These are phyloP conservation scores for Andrena hattorfiana DNA, from an alignment of 2,888 invertebrate genomes.

Conservation along the genomic window DNA sequence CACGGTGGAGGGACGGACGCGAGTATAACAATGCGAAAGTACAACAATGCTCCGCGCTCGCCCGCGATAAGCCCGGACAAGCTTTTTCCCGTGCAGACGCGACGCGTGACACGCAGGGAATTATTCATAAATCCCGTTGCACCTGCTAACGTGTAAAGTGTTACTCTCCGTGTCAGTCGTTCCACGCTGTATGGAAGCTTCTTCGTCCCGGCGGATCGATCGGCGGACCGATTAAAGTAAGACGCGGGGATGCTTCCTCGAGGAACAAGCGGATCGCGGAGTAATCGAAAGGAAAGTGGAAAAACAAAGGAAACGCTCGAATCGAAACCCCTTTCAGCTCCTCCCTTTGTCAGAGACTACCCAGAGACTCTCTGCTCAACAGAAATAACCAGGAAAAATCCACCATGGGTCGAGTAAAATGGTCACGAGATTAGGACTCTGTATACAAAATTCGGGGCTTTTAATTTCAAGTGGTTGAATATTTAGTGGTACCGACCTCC, in stretches of 20 bases:
- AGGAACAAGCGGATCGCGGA: not conserved
- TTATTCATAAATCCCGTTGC: constrained; percentile 10
- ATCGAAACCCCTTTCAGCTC: not conserved
- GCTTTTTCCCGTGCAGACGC: not conserved
- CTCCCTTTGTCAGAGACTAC: not conserved
- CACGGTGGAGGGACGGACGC: not conserved
- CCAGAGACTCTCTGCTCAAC: not conserved
- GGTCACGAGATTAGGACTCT: too few relatives aligned
- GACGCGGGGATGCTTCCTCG: not conserved
- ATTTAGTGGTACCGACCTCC: too few relatives aligned
- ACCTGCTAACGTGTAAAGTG: not conserved
- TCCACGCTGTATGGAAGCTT: not conserved
- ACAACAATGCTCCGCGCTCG: constrained; percentile 32
- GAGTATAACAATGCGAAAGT: constrained; percentile 10
- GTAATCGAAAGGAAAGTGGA: not conserved
- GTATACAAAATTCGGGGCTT: too few relatives aligned
- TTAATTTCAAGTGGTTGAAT: too few relatives aligned
- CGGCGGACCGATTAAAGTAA: not conserved
- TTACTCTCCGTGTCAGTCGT: not conserved
- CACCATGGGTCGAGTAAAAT: not conserved
- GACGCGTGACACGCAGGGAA: not conserved
- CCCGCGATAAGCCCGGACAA: constrained; percentile 13
- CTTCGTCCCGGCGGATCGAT: not conserved
- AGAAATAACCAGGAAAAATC: not conserved
- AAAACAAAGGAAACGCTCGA: constrained; percentile 2